Base-by-base conservation (phyloP, 2,797 vertebrate species). In the Halcyon chelicuti region DNA sequence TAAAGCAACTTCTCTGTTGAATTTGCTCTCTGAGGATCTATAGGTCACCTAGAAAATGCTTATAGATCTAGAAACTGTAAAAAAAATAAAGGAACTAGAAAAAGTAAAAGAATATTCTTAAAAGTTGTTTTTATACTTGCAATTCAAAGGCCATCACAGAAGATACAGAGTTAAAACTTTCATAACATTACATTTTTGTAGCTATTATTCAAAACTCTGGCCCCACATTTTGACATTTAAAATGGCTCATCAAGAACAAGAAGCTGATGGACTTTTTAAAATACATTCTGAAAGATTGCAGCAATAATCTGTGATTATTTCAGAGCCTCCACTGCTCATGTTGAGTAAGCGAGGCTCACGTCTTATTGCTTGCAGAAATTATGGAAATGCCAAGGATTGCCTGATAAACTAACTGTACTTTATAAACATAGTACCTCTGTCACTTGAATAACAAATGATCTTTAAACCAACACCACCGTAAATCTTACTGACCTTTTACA, bases 401-500 rank as follows among this genome's bases (percentile, higher is more conserved):
- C 42, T 95, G 78, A 61, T 84, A 86, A 91, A 71, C 60, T 58
- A 47, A 18, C 61, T 79, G 33, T 76, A 23, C 83, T 81, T 76
- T 26, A 74, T 37, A 70, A 80, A 25, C 33, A 63, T n/a, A 35
- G 47, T 37, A 37, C 63, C 60, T 68, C n/a, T 93, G 84, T 74
- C 63, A 54, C 76, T 86, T 78, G 67, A 91, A 54, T 90, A 95
- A 91, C 57, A 85, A 88, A 94, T 77, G 9, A 66, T 68, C 46
- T 77, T 49, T 70, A 63, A 66, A 74, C 35, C 73, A 86, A 31
- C 57, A 58, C 8, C 44, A 49, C 52, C 52, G 16, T 84, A 88
- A 90, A 94, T 91, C 74, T 42, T 33, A 78, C 12, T 93, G 83
- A 89, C 91, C 79, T 93, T 94, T 85, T 68, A 83, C n/a, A 79